Conservation (phyloP, 2,113 vertebrate species). For the Morone chrysops region DNA sequence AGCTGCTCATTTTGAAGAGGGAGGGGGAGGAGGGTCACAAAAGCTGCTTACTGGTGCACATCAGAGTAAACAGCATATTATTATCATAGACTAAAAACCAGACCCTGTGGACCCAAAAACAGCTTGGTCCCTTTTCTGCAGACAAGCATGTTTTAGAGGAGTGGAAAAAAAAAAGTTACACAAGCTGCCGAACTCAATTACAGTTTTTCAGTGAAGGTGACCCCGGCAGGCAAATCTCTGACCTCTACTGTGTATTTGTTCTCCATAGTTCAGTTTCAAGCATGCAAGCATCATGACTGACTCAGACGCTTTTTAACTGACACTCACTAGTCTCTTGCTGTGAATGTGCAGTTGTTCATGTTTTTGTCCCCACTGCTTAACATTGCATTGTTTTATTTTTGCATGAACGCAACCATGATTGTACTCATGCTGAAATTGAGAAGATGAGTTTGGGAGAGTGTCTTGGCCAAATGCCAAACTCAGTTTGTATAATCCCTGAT, state of each 20-base stretch:
- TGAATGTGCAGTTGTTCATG: constrained; percentile 3
- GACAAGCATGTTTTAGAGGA: constrained; percentile 21
- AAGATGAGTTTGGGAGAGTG: constrained; percentile 55
- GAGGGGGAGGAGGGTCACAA: constrained; percentile 14
- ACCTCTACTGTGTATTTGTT: constrained; percentile 27
- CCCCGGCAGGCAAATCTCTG: constrained; percentile 24
- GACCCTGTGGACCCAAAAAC: constrained; percentile 11
- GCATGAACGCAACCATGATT: constrained; percentile 53
- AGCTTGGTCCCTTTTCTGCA: constrained; percentile 27
- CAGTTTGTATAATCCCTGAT: constrained; percentile 48
- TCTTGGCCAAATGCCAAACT: constrained; percentile 48
- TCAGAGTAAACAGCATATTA: constrained; percentile 59
- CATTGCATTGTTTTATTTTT: constrained; percentile 49
- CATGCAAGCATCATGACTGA: constrained; percentile 6
- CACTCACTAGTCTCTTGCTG: background rate
- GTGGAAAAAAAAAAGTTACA: constrained; percentile 11
- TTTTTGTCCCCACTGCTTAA: constrained; percentile 30
- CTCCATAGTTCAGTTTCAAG: constrained; percentile 11
- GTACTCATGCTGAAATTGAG: constrained; percentile 65
- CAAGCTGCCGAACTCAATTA: constrained; percentile 8
- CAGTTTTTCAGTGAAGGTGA: constrained; percentile 7
- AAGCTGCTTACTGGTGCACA: constrained; percentile 68
- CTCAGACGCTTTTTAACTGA: constrained; percentile 4
- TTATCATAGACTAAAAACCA: constrained; percentile 46
- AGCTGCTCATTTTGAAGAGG: constrained; percentile 62